Conservation (phyloP, 2,888 invertebrate species). For the Lepeophtheirus nordmannii region DNA sequence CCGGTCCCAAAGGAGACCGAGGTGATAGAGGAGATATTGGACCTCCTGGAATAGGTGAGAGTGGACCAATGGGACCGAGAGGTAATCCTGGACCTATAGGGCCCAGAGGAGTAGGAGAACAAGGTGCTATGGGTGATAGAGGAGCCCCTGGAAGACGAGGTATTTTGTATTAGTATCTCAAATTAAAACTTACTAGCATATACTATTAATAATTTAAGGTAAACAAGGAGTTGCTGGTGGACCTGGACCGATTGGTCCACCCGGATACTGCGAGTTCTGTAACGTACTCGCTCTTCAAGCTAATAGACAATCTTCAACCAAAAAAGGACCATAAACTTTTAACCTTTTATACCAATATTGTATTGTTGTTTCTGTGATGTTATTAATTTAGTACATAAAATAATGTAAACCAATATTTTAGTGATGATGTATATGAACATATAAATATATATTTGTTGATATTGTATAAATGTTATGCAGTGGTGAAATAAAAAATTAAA, state of each 20-base stretch:
- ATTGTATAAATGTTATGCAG: too few species aligned
- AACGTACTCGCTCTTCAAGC: conserved; percentile 22
- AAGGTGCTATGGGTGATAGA: conserved; percentile 56
- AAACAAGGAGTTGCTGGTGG: conserved; percentile 21
- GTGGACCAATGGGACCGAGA: conserved; percentile 51
- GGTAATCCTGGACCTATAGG: conserved; percentile 54
- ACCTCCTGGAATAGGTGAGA: conserved; percentile 44
- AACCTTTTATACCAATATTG: background rate
- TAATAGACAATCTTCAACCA: conserved; percentile 17
- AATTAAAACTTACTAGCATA: background rate
- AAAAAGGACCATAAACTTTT: conserved; percentile 22
- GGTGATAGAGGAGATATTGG: conserved; percentile 35
- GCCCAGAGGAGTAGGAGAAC: conserved; percentile 44
- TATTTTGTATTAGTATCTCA: conserved; percentile 31
- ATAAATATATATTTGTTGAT: too few species aligned
- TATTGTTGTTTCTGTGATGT: conserved; percentile 4
- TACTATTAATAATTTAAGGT: background rate
- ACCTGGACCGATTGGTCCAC: conserved; percentile 24
- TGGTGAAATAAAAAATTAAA: too few species aligned
- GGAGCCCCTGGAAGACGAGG: conserved; percentile 58
- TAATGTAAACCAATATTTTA: conserved; percentile 1
- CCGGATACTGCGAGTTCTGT: conserved; percentile 25
- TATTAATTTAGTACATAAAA: too few species aligned
- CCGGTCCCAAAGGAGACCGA: conserved; percentile 56
- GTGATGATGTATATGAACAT: too few species aligned